Base-by-base conservation (phyloP, 1,140 invertebrate species). In the Caenorhabditis brenneri region DNA sequence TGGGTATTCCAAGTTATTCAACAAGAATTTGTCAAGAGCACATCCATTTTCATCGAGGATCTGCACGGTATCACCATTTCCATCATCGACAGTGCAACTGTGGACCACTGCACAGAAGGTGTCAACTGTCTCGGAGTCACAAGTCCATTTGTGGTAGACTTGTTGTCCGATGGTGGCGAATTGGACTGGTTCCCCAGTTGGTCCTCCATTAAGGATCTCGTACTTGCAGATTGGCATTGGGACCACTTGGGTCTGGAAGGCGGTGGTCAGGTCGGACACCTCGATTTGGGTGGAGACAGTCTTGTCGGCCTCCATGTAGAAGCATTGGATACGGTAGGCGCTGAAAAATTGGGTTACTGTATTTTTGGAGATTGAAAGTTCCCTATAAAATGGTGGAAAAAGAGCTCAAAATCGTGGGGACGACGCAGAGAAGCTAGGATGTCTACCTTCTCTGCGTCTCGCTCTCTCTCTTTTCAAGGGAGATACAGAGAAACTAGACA, bases 81-180 rank as follows among this genome's bases (percentile, higher is more conserved):
- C 65, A 12, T 74, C 65, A 29, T 42, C 36, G 22, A 19, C 36
- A 0, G 65, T 42, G 46, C 65, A 74, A n/a, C 36, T 74, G 65
- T 42, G 65, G 46, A 74, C 33, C 10, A 74, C 36, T 36, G 46
- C 42, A 24, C 65, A 74, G 22, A 74, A 74, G n/a, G 36, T 19
- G 19, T 74, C 65, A 22, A 42, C 65, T 74, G 65, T 42, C n/a
- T 42, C 6, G 22, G 86, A 83, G 42, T 74, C 65, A 46, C 33
- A 42, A 24, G 15, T 74, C 65, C 33, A 74, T 12, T 74, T 22
- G 36, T 65, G 58, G 19, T 65, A 74, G 7, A 74, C 65, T 42
- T 74, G 65, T 12, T 42, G 33, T 0, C 33, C 65, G 24, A 74
- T 24, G 0, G 46, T 24, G 0, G 19, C 33, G 16, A 74, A 42